phyloP scores from a whole-genome alignment of 2,797 vertebrate genomes.

The Syncerus caffer region DNA sequence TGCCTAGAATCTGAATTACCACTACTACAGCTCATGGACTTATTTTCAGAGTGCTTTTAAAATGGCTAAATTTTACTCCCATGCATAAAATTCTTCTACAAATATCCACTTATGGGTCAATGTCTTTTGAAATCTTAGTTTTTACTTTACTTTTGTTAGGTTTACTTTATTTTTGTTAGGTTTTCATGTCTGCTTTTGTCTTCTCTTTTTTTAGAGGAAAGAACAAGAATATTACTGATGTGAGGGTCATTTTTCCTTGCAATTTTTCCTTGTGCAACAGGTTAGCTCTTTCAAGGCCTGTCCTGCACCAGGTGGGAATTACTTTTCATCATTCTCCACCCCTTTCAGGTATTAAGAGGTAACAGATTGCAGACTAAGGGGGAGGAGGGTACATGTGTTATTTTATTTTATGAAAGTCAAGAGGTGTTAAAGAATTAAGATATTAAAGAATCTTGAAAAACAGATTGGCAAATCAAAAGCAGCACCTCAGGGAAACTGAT shows the following conservation, averaged over 20 bases:
- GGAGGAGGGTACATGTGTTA: background rate
- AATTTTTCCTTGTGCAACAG: background rate
- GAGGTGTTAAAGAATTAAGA: conserved; percentile 10
- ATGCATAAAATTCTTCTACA: background rate
- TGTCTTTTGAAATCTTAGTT: conserved; percentile 29
- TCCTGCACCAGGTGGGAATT: background rate
- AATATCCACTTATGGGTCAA: background rate
- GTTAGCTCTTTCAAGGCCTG: background rate
- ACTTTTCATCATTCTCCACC: background rate
- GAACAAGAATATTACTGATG: background rate
- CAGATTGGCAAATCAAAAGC: background rate
- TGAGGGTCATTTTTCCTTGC: background rate
- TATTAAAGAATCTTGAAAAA: conserved; percentile 16
- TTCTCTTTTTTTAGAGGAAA: background rate
- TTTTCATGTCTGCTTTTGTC: background rate
- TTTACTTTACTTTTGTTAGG: background rate
- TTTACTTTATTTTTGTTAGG: background rate
- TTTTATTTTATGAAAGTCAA: conserved; percentile 39
- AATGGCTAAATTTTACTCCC: conserved; percentile 1
- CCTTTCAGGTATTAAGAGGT: background rate
- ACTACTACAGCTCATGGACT: conserved; percentile 10
- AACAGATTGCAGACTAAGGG: background rate
- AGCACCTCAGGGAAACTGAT: background rate
- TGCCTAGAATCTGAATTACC: conserved; percentile 42
- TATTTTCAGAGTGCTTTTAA: conserved; percentile 9